Conservation (phyloP, 2,113 vertebrate genomes). For the Microtus richardsoni region DNA sequence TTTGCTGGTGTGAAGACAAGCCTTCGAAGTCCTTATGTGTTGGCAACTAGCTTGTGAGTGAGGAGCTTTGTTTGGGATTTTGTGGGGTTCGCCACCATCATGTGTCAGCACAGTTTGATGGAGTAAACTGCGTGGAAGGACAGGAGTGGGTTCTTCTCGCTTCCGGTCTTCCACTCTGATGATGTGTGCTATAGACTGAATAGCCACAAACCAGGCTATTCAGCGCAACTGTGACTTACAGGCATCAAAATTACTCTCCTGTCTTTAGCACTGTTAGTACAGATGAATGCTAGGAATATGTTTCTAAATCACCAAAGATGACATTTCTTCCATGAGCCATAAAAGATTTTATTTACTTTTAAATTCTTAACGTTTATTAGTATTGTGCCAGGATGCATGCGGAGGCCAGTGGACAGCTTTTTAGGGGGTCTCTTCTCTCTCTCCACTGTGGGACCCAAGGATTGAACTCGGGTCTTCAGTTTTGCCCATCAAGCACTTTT, state of each 20-base stretch:
- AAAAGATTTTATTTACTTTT: neutral
- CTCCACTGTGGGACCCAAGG: neutral
- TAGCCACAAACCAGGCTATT: neutral
- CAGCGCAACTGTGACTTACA: neutral
- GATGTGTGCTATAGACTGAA: neutral
- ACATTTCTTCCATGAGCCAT: neutral
- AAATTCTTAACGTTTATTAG: neutral
- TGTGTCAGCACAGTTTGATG: neutral
- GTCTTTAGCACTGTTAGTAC: neutral
- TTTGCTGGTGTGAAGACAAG: neutral
- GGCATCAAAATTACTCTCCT: neutral
- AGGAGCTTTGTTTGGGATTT: neutral
- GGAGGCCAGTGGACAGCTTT: neutral
- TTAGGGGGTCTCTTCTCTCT: neutral
- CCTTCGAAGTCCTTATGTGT: neutral
- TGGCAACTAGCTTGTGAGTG: neutral
- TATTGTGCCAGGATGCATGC: neutral
- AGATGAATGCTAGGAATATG: neutral
- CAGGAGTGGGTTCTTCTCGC: neutral
- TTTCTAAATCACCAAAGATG: conserved; percentile 23
- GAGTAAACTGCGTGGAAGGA: neutral
- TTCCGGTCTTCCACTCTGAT: neutral
- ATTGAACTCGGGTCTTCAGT: neutral
- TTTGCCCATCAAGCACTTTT: neutral
- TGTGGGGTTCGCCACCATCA: neutral